phyloP scores from a whole-genome alignment of 2,888 invertebrate genomes.

The Ephialtes manifestator region DNA sequence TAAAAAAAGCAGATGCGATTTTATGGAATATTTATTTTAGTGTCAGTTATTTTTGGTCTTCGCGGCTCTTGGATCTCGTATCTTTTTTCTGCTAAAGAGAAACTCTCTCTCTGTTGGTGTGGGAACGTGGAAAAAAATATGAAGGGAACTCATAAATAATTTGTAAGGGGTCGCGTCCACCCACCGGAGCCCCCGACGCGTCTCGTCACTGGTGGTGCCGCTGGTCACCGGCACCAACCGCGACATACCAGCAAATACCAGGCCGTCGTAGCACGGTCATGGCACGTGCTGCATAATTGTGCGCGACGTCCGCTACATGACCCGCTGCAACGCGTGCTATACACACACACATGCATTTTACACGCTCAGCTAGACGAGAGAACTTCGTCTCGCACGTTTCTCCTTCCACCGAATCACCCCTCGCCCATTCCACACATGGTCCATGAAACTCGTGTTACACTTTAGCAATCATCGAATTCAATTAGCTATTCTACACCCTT shows the following conservation, averaged over 20 bases:
- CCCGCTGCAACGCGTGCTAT: constrained; percentile 53
- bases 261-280: constrained; percentile 57
- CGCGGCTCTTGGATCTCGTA: not conserved
- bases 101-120: not conserved
- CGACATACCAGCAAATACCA: constrained; percentile 48
- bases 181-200: constrained; percentile 32
- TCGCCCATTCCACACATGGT: not conserved
- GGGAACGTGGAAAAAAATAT: constrained; percentile 76
- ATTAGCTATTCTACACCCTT: constrained; percentile 36
- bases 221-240: constrained; percentile 73
- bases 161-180: constrained; percentile 80
- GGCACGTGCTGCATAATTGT: constrained; percentile 83
- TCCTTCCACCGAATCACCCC: constrained; percentile 31
- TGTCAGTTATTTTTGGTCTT: not conserved
- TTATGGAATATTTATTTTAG: not conserved
- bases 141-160: constrained; percentile 84
- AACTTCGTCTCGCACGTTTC: constrained; percentile 31
- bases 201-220: constrained; percentile 54
- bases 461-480: constrained; percentile 62
- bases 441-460: constrained; percentile 54
- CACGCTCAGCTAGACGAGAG: constrained; percentile 55
- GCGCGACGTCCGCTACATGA: constrained; percentile 74
- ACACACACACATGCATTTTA: constrained; percentile 53
- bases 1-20: not conserved
- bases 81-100: constrained; percentile 10